Base-by-base conservation (phyloP, 2,113 vertebrate genomes). In the Lathamus discolor region DNA sequence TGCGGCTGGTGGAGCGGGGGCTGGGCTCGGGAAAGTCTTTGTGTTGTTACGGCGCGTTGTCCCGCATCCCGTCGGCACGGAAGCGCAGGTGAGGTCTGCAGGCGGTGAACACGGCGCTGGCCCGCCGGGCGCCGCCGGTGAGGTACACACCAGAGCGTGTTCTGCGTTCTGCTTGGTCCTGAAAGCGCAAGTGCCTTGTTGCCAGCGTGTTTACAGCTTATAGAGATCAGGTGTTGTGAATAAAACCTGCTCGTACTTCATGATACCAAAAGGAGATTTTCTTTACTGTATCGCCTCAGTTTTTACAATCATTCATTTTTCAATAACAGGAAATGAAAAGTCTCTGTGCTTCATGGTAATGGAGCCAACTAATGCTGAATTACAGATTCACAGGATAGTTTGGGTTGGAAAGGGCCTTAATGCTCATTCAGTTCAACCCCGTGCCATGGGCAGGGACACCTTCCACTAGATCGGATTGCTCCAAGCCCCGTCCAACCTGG, bases 1-100 rank as follows among this genome's bases (percentile, higher is more conserved):
- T 2, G 41, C 0, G 2, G 51, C 3, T 10, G 1, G 7, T 43
- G 43, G 25, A 35, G 7, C 6, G 2, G 55, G 13, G 18, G 8
- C 35, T 33, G 1, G 6, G 23, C 23, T 16, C 46, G 3, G 31
- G 46, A 1, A 1, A 6, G 79, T 0, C 37, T 11, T 16, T 17
- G 52, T 2, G n/a, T 6, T 4, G 1, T 20, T 3, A 1, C 2
- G 13, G 70, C 13, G 0, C 22, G 7, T 3, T 35, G 9, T 11
- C 31, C 35, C 17, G 0, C 3, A 1, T 11, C 6, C 41, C 2
- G 6, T 1, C 33, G 20, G 1, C 8, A 2, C 10, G 10, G 7
- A 2, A 20, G 3, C 59, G 11, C 17, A 3, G 35, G 29, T 7
- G 55, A n/a, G 55, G 55, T 59, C 23, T n/a, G 55, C 33, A 59